Percentiles rank a stretch among this genome's conserved stretches.
These are phyloP conservation scores for Dinoponera quadriceps DNA, from an alignment of 1,140 invertebrate species.

Conservation along the genomic window DNA sequence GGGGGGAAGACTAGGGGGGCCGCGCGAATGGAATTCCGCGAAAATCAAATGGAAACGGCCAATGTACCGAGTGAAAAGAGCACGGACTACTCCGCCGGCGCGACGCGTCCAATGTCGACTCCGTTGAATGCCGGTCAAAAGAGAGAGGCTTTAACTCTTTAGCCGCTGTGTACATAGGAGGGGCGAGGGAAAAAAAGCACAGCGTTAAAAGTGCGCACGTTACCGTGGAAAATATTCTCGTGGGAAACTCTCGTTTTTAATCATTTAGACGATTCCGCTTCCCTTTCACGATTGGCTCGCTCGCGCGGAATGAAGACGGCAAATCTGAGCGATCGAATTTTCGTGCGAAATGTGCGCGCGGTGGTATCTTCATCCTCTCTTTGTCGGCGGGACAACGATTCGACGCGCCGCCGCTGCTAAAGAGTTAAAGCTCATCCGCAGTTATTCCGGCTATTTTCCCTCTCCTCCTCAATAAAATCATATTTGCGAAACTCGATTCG, in stretches of 20 bases:
- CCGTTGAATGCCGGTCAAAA: constrained; percentile 13
- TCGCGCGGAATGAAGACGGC: no score
- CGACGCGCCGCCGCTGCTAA: not conserved
- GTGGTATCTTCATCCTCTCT: no score
- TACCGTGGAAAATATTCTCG: no score
- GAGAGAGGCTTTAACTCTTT: constrained; percentile 36
- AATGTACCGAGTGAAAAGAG: constrained; percentile 49
- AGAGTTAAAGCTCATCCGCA: constrained; percentile 2
- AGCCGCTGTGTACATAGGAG: not conserved
- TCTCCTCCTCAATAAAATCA: not conserved
- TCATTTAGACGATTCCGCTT: no score
- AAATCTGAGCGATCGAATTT: no score
- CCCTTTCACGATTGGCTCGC: no score
- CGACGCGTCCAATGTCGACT: not conserved
- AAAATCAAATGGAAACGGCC: constrained; percentile 48
- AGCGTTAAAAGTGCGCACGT: no score
- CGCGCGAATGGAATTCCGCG: constrained; percentile 38
- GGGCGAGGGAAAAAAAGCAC: not conserved
- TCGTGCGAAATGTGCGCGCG: no score
- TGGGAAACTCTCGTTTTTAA: no score
- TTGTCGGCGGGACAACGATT: not conserved
- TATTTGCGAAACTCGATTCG: constrained; percentile 30
- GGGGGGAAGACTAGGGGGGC: not conserved
- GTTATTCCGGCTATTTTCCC: not conserved
- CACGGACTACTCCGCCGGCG: not conserved